A percentile compares a stretch with the other conserved stretches of the same genome.
These are phyloP conservation scores for Drosophila novamexicana DNA, from an alignment of 1,140 invertebrate genomes.

Conservation along the genomic window DNA sequence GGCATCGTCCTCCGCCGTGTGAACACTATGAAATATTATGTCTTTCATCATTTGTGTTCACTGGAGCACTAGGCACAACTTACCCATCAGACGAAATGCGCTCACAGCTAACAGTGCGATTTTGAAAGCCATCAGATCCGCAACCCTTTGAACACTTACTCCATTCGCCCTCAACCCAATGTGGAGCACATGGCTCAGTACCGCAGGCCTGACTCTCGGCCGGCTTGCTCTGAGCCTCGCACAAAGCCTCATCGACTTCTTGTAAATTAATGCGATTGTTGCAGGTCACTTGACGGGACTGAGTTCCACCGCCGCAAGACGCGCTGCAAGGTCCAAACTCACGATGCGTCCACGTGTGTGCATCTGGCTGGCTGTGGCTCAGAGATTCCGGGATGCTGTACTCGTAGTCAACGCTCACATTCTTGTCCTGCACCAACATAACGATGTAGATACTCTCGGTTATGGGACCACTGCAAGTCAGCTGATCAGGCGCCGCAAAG, in stretches of 20 bases:
- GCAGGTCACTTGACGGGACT: conserved; percentile 90
- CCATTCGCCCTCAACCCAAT: conserved; percentile 93
- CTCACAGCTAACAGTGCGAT: conserved; percentile 91
- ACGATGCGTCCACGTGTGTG: conserved; percentile 92
- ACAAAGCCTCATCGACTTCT: conserved; percentile 90
- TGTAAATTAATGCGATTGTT: conserved; percentile 88
- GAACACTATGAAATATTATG: conserved; percentile 31
- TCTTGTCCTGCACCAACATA: conserved; percentile 93
- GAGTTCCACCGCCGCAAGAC: conserved; percentile 94
- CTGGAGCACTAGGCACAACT: background rate
- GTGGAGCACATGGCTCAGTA: conserved; percentile 91
- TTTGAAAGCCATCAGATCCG: conserved; percentile 90
- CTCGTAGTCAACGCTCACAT: conserved; percentile 94
- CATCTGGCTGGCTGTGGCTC: conserved; percentile 87
- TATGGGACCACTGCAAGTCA: conserved; percentile 93
- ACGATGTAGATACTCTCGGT: conserved; percentile 94
- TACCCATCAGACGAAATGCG: conserved; percentile 85
- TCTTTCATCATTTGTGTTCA: no score
- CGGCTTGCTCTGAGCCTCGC: conserved; percentile 90
- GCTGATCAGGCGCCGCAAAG: conserved; percentile 92
- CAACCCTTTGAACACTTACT: conserved; percentile 92
- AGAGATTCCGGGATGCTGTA: conserved; percentile 94
- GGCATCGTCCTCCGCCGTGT: conserved; percentile 86
- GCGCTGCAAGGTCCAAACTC: conserved; percentile 92
- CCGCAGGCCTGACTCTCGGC: conserved; percentile 89